Conservation (phyloP, 2,888 invertebrate genomes). For the Hyposoter dolosus region DNA sequence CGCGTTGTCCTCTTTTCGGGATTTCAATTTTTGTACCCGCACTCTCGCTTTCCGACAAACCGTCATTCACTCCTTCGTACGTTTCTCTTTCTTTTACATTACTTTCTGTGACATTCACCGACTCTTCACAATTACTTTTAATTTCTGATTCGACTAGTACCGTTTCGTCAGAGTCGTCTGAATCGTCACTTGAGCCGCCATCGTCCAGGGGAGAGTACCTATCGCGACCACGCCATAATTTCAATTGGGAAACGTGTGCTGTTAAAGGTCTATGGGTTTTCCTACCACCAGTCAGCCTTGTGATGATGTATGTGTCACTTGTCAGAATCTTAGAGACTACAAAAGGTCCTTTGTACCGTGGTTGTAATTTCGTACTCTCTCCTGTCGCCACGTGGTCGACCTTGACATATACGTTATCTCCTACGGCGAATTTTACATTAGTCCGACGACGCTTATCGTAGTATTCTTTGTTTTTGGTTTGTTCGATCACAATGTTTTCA, state of each 20-base stretch:
- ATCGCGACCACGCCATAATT: slow-evolving; percentile 53
- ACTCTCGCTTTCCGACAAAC: neutral
- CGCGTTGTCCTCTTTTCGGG: slow-evolving; percentile 10
- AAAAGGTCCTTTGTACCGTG: slow-evolving; percentile 43
- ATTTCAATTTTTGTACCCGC: neutral
- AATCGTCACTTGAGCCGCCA: slow-evolving; percentile 10
- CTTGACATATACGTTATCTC: slow-evolving; percentile 54
- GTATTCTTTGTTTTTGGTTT: slow-evolving; percentile 23
- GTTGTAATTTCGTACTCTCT: slow-evolving; percentile 61
- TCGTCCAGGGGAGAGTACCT: slow-evolving; percentile 19
- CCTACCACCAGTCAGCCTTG: neutral
- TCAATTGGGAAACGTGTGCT: slow-evolving; percentile 42
- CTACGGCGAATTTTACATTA: slow-evolving; percentile 43
- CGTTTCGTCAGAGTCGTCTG: slow-evolving; percentile 19
- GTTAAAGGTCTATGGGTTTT: slow-evolving; percentile 22
- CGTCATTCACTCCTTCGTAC: neutral
- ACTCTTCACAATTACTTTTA: neutral
- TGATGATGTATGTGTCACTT: slow-evolving; percentile 45
- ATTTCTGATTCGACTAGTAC: neutral
- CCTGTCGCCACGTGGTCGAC: slow-evolving; percentile 50
- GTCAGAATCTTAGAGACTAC: slow-evolving; percentile 7
- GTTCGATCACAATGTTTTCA: slow-evolving; percentile 7
- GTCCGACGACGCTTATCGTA: slow-evolving; percentile 47
- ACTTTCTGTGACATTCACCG: neutral
- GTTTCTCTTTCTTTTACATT: neutral